phyloP scores from a whole-genome alignment of 2,797 vertebrate species.

The Threskiornis aethiopicus region DNA sequence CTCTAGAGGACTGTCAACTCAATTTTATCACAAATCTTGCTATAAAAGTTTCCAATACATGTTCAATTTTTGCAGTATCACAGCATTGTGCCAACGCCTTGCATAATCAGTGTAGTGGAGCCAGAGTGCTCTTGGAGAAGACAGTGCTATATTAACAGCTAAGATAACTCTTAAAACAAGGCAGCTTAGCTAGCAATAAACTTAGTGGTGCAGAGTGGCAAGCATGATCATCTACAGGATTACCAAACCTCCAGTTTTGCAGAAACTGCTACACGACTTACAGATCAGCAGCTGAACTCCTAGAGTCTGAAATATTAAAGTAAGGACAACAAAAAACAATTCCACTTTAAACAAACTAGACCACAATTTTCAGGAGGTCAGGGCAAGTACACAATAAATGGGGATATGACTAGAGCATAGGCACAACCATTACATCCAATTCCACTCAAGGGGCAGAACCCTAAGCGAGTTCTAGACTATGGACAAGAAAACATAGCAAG shows the following conservation, averaged over 20 bases:
- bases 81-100: not conserved
- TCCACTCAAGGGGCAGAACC: not conserved
- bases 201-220: not conserved
- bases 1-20: not conserved
- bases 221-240: fast-evolving
- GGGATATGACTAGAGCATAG: not conserved
- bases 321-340: not conserved
- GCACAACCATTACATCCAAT: not conserved
- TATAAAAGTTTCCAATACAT: not conserved
- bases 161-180: not conserved
- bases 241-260: not conserved
- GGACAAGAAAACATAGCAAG: not conserved
- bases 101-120: not conserved
- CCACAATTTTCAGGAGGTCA: not conserved
- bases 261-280: not conserved
- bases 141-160: not conserved
- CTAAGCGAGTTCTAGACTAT: not conserved
- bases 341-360: not conserved
- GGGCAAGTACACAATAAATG: not conserved
- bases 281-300: not conserved
- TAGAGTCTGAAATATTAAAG: not conserved
- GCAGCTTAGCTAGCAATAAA: not conserved
- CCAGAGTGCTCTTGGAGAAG: not conserved
- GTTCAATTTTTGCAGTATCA: not conserved
- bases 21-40: not conserved